Evolutionary conservation across 2,113 vertebrate genomes (phyloP), one percentile per base, ranked within the genome.

Genomic region (Raphicerus campestris): DNA sequence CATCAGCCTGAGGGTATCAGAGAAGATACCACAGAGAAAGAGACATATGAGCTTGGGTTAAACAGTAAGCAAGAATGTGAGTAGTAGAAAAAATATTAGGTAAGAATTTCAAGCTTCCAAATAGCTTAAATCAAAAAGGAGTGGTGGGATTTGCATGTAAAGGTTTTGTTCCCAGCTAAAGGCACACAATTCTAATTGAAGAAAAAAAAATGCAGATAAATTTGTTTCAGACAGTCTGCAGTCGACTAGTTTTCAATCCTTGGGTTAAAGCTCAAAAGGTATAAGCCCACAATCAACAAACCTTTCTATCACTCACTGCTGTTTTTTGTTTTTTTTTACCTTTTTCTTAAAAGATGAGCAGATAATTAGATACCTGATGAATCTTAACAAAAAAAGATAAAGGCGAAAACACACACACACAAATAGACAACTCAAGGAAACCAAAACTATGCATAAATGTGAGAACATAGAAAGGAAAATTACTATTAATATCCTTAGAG

Each of bases 251-350:
- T 92, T 94, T 87, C 39, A 87, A 22, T 3, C 13, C 4, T 75
- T 28, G 24, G 49, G 66, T 85, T 91, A 60, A 88, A 92, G 66
- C 95, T 90, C 75, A 94, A 93, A 94, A 89, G n/a, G 47, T n/a
- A 24, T 13, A 82, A 90, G 66, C 26, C 30, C 30, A 60, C 11
- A 58, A 35, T 77, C 51, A 85, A 49, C 16, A 95, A n/a, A 35
- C 24, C 61, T 24, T 70, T 0, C 42, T 4, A 53, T 82, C 30
- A 19, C 20, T 58, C 49, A 70, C 39, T 75, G 11, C 16, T 60
- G 85, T 32, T 78, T 51, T 51, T 42, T 51, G 35, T 17, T 87
- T 94, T 84, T 80, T 42, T 75, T 42, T 19, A 32, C 20, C n/a
- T 75, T 83, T 63, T 16, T 89, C 53, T 97, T 77, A 75, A 66